A percentile compares a stretch with the other conserved stretches of the same genome.
Evolutionary conservation across 2,113 vertebrate genomes (phyloP).

Genomic region (Puffinus mauretanicus): DNA sequence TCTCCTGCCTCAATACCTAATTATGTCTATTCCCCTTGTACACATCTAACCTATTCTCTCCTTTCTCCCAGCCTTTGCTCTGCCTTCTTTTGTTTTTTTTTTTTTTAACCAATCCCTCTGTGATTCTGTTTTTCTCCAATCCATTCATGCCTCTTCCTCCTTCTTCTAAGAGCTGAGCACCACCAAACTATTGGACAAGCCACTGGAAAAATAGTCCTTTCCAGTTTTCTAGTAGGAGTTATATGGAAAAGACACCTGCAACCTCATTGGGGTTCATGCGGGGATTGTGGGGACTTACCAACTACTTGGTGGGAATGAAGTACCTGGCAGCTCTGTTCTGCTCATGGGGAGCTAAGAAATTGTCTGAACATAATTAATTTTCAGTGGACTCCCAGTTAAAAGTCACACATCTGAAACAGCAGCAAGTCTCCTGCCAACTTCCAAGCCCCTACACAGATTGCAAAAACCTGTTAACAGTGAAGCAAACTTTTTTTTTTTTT

Average conservation of each 20-base stretch:
- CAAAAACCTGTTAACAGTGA: background rate
- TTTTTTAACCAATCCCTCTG: background rate
- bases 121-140: background rate
- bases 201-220: background rate
- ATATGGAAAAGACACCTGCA: background rate
- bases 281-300: background rate
- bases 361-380: background rate
- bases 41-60: background rate
- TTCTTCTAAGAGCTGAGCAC: background rate
- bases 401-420: background rate
- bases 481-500: background rate
- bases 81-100: background rate
- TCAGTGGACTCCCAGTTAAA: background rate
- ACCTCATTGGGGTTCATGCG: background rate
- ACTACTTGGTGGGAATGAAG: background rate
- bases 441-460: background rate
- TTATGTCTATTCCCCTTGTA: background rate
- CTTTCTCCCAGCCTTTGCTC: background rate
- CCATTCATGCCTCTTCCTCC: background rate
- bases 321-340: background rate
- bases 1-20: background rate
- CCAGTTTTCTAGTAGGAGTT: background rate
- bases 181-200: background rate
- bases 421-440: background rate
- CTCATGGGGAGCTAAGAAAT: background rate